phyloP scores from a whole-genome alignment of 2,113 vertebrate genomes.

The Pterocles burchelli region DNA sequence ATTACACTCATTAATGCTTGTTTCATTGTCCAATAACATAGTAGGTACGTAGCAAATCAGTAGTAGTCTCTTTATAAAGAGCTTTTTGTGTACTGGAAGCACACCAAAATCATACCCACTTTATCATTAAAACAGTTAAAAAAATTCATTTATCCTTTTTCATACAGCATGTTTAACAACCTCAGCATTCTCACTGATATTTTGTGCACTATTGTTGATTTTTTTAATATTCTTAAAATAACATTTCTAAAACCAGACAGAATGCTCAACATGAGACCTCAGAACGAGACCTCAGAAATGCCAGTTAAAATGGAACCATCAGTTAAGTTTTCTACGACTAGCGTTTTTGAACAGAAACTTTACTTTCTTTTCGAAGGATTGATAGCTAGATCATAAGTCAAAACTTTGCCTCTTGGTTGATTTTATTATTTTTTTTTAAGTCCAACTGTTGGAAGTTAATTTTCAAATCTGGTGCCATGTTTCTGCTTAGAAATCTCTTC shows the following conservation, averaged over 20 bases:
- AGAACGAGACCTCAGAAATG: not conserved
- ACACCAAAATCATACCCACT: not conserved
- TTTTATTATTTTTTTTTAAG: not conserved
- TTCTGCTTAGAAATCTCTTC: not conserved
- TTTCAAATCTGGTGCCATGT: not conserved
- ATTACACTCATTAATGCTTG: not conserved
- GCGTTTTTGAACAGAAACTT: not conserved
- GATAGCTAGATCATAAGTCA: not conserved
- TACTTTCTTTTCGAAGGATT: not conserved
- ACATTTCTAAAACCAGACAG: not conserved
- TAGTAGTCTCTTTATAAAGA: not conserved
- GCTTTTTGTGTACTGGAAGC: not conserved
- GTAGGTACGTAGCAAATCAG: not conserved
- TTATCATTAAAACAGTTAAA: not conserved
- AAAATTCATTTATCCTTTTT: not conserved
- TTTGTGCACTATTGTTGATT: not conserved
- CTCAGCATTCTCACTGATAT: not conserved
- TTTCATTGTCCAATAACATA: not conserved
- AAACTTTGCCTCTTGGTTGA: not conserved
- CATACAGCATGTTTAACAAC: not conserved
- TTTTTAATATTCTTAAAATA: not conserved
- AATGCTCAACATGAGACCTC: not conserved
- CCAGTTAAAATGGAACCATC: not conserved
- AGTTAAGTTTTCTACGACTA: not conserved
- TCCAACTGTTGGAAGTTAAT: not conserved